These are phyloP conservation scores for Drosophila trichaetosa DNA, from an alignment of 2,888 invertebrate genomes.

Conservation along the genomic window DNA sequence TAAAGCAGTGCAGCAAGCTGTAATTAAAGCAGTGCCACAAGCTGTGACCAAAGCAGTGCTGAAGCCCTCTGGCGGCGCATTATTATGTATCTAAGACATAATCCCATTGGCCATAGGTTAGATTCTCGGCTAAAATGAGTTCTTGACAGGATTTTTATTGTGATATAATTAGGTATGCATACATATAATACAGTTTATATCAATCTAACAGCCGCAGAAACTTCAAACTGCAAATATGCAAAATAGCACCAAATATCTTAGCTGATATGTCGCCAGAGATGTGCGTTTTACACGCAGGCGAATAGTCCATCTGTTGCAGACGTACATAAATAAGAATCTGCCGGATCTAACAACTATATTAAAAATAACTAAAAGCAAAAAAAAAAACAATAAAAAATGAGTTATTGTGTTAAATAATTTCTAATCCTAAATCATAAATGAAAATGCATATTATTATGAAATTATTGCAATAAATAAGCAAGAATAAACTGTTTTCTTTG, in stretches of 20 bases:
- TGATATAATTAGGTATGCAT: not conserved
- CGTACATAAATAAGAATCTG: too few species aligned
- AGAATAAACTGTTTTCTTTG: not conserved
- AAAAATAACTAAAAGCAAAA: not conserved
- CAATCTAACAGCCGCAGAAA: not conserved
- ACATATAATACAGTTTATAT: not conserved
- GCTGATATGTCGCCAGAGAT: not conserved
- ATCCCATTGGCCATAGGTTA: not conserved
- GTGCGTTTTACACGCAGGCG: not conserved
- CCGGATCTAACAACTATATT: too few species aligned
- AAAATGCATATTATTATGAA: not conserved
- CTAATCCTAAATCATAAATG: not conserved
- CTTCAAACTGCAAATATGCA: not conserved
- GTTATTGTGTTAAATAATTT: too few species aligned
- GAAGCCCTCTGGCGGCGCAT: not conserved
- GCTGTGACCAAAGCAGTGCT: not conserved
- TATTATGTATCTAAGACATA: not conserved
- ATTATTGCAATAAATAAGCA: not conserved
- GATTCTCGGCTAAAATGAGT: not conserved
- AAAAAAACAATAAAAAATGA: not conserved
- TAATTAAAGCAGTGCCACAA: not conserved
- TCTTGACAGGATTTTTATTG: not conserved
- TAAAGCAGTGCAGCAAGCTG: not conserved
- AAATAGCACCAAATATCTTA: not conserved
- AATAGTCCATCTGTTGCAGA: too few species aligned